A percentile compares a stretch with the other conserved stretches of the same genome.
Conservation (phyloP, 2,113 vertebrate genomes). For the Burhinus oedicnemus region DNA sequence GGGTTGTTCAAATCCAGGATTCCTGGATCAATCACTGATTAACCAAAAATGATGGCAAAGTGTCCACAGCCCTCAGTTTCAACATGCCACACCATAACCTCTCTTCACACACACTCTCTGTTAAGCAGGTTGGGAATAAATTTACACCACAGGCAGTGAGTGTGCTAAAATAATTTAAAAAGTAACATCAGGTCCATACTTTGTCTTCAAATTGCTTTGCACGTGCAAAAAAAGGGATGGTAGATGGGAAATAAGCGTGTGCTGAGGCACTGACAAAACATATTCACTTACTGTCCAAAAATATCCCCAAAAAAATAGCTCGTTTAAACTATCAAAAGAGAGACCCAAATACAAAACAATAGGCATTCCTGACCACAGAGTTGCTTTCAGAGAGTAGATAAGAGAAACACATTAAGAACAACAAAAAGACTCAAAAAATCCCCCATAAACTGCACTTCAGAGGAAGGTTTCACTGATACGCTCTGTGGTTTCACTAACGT, state of each 20-base stretch:
- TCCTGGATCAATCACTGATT: not conserved
- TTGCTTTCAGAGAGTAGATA: accelerated
- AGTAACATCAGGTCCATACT: not conserved
- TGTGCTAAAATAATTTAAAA: not conserved
- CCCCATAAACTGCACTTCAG: not conserved
- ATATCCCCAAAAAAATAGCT: not conserved
- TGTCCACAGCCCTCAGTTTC: not conserved
- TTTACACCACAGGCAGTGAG: not conserved
- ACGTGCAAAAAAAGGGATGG: not conserved
- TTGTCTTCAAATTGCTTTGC: not conserved
- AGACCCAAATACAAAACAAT: not conserved
- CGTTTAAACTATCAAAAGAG: not conserved
- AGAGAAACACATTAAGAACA: not conserved
- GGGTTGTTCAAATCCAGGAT: not conserved
- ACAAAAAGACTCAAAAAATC: not conserved
- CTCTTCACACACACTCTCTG: not conserved
- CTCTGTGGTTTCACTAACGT: not conserved
- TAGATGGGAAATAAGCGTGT: not conserved
- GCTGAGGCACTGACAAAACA: not conserved
- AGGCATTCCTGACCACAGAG: not conserved
- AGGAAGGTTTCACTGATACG: not conserved
- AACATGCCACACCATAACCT: accelerated
- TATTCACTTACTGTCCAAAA: not conserved
- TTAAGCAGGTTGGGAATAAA: not conserved
- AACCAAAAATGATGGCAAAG: not conserved